Evolutionary conservation across 2,888 invertebrate genomes (phyloP).

Genomic region (Lasioglossum zephyrum): DNA sequence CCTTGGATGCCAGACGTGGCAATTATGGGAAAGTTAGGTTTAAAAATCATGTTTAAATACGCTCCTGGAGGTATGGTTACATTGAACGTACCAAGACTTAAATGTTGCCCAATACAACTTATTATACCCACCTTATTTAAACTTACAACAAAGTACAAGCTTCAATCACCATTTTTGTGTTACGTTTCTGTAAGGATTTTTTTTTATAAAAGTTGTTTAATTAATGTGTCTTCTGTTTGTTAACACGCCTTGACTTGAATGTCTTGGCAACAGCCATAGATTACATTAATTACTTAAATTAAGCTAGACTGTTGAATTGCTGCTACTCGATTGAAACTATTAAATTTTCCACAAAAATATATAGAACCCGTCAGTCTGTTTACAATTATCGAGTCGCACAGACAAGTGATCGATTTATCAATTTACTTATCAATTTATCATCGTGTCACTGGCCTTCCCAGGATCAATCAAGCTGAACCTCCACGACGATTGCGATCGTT

Average conservation of each 20-base stretch:
- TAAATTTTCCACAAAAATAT: not conserved
- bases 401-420: not conserved
- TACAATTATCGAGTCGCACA: not conserved
- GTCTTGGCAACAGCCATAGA: too few relatives aligned
- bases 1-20: not conserved
- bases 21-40: not conserved
- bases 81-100: not conserved
- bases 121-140: not conserved
- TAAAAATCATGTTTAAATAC: not conserved
- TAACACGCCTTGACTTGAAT: too few relatives aligned
- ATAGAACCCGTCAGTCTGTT: too few relatives aligned
- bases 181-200: too few relatives aligned
- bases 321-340: too few relatives aligned
- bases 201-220: too few relatives aligned
- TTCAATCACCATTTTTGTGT: too few relatives aligned
- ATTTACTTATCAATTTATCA: not conserved
- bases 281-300: too few relatives aligned
- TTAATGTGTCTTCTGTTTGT: too few relatives aligned
- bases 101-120: not conserved
- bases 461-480: not conserved
- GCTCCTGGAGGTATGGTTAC: not conserved
- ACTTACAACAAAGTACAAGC: too few relatives aligned
- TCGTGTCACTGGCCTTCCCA: not conserved
- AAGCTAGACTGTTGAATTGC: too few relatives aligned
- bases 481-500: not conserved